phyloP scores from a whole-genome alignment of 2,113 vertebrate genomes.

The Xiphophorus hellerii region DNA sequence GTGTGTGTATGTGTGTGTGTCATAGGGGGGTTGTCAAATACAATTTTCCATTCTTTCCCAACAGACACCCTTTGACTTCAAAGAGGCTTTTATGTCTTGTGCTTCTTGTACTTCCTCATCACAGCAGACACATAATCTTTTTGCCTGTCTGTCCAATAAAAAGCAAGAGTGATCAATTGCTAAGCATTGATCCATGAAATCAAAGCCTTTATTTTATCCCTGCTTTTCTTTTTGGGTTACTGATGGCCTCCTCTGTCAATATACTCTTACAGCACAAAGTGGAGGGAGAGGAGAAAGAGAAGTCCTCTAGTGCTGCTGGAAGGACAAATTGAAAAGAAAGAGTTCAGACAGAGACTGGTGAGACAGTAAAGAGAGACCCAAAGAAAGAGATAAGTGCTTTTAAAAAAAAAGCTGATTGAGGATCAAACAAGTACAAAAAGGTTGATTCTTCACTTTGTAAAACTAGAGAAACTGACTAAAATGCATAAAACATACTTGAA shows the following conservation, averaged over 20 bases:
- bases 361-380: conserved; percentile 27
- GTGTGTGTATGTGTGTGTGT: conserved; percentile 16
- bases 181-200: conserved; percentile 69
- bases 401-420: conserved; percentile 23
- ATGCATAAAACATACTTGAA: not conserved
- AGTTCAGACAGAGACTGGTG: conserved; percentile 28
- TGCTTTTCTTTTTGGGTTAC: conserved; percentile 20
- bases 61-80: conserved; percentile 51
- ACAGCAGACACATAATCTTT: conserved; percentile 45
- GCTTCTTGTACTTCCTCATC: conserved; percentile 47
- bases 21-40: conserved; percentile 9
- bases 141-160: conserved; percentile 41
- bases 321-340: conserved; percentile 49
- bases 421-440: conserved; percentile 17
- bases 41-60: conserved; percentile 45
- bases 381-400: not conserved
- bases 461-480: conserved; percentile 12
- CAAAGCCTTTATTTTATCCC: conserved; percentile 59
- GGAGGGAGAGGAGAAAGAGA: conserved; percentile 21
- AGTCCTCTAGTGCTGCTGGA: conserved; percentile 46
- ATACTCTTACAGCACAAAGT: conserved; percentile 24
- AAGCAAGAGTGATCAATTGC: conserved; percentile 55
- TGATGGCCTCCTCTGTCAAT: conserved; percentile 7
- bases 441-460: conserved; percentile 29
- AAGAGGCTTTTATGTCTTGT: conserved; percentile 63